A percentile compares a stretch with the other conserved stretches of the same genome.
Conservation (phyloP, 35 echinoderm and acorn worm species). For the Diadema setosum region DNA sequence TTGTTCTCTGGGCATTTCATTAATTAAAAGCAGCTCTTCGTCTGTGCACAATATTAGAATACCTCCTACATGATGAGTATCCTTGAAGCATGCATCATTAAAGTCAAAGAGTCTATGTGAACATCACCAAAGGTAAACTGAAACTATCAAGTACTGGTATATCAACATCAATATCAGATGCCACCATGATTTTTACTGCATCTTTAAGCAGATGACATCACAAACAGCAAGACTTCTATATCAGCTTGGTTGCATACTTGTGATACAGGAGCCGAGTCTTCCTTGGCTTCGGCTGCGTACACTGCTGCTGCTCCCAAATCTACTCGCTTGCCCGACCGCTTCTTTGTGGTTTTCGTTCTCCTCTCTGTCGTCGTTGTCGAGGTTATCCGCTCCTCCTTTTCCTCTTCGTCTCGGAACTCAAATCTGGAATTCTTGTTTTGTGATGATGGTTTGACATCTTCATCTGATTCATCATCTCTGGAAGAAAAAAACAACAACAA, state of each 20-base stretch:
- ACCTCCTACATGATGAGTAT: too few species aligned
- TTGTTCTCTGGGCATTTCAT: too few species aligned
- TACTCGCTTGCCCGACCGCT: conserved; percentile 56
- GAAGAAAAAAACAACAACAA: background rate
- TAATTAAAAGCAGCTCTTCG: too few species aligned
- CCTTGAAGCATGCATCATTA: too few species aligned
- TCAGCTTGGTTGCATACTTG: too few species aligned
- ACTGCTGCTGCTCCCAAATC: conserved; percentile 79
- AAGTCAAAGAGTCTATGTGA: too few species aligned
- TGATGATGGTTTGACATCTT: background rate
- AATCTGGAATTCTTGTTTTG: conserved; percentile 4
- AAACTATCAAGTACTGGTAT: too few species aligned
- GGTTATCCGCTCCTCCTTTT: conserved; percentile 74
- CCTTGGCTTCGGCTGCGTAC: conserved; percentile 48
- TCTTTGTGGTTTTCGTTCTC: conserved; percentile 48
- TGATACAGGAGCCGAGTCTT: conserved; percentile 44
- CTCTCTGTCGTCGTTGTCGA: conserved; percentile 66
- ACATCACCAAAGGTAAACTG: background rate
- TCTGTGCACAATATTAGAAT: too few species aligned
- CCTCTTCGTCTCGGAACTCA: conserved; percentile 82
- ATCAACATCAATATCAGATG: too few species aligned
- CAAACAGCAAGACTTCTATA: too few species aligned
- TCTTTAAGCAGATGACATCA: background rate
- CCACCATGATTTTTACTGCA: too few species aligned
- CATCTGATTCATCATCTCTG: conserved; percentile 70